Evolutionary conservation across 2,888 invertebrate genomes (phyloP), one percentile per base, ranked within the genome.

Genomic region (Aphidoletes aphidimyza): DNA sequence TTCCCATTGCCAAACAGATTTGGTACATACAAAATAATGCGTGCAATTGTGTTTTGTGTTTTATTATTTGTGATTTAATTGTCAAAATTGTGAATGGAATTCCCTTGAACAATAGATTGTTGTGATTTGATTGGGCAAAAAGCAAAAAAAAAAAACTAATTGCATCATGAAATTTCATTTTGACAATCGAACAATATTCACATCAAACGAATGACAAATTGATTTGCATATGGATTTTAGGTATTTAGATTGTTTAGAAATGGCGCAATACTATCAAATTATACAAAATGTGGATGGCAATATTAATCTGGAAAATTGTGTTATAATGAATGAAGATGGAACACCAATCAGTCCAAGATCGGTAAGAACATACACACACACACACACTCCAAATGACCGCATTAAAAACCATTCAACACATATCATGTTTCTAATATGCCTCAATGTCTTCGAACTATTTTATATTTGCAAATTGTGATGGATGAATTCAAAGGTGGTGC

Each of bases 211-310:
- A 30, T 69, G 69, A 69, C 69, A 69, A 69, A 69, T 30, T 34
- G 14, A 30, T 69, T 69, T 30, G 30, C 69, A 69, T 54, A 47
- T 2, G 19, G 30, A n/a, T 30, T 30, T 30, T 30, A 30, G 69
- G n/a, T 0, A 37, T n/a, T n/a, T n/a, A n/a, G n/a, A 81, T 81
- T 37, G 11, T 1, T 42, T 6, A 49, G 36, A 59, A 39, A 94
- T 94, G 94, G 94, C 93, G 89, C 93, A 94, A 89, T 94, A 92
- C 90, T 94, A 92, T 89, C 93, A 93, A 88, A 92, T 94, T 88
- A 91, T 93, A 89, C 92, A 92, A 89, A 92, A 91, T 90, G 90
- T 92, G 86, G 93, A 93, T 87, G 93, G 93, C 87, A 88, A 93
- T 86, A 93, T 92, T 87, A 91, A 92, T 88, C 90, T 92, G 87